These are phyloP conservation scores for Girardinichthys multiradiatus DNA, from an alignment of 2,113 vertebrate species.

Conservation along the genomic window DNA sequence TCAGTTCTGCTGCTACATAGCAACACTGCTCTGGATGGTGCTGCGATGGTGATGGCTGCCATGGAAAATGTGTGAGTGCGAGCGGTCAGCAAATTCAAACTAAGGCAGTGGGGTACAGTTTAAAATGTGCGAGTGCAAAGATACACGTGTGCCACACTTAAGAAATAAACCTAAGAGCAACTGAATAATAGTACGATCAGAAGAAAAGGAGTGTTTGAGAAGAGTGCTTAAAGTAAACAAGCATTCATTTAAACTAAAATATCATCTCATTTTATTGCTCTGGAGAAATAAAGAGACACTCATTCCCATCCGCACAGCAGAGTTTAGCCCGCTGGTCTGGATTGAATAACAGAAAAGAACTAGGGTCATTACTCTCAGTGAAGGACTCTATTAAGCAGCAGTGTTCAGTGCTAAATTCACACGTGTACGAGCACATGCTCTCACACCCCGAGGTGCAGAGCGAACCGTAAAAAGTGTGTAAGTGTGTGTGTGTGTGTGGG, in stretches of 20 bases:
- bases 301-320: conserved; percentile 57
- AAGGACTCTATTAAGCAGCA: conserved; percentile 71
- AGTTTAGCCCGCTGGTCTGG: conserved; percentile 75
- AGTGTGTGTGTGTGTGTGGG: conserved; percentile 7
- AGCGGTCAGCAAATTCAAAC: background rate
- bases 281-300: conserved; percentile 35
- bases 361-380: conserved; percentile 79
- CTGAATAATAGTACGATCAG: background rate
- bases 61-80: conserved; percentile 14
- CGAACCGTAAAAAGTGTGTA: conserved; percentile 12
- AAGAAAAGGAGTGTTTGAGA: conserved; percentile 17
- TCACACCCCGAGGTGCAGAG: conserved; percentile 48
- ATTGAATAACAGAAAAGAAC: conserved; percentile 68
- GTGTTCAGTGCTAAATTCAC: conserved; percentile 49
- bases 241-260: conserved; percentile 40
- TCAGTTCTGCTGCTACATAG: conserved; percentile 26
- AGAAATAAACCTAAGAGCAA: background rate
- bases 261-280: conserved; percentile 37
- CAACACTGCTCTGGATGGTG: conserved; percentile 11
- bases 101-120: conserved; percentile 8
- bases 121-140: background rate
- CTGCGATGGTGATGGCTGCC: conserved; percentile 20
- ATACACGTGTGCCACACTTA: background rate
- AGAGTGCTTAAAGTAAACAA: conserved; percentile 30
- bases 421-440: conserved; percentile 24